Conservation (phyloP, 2,888 invertebrate species). For the Myopa testacea region DNA sequence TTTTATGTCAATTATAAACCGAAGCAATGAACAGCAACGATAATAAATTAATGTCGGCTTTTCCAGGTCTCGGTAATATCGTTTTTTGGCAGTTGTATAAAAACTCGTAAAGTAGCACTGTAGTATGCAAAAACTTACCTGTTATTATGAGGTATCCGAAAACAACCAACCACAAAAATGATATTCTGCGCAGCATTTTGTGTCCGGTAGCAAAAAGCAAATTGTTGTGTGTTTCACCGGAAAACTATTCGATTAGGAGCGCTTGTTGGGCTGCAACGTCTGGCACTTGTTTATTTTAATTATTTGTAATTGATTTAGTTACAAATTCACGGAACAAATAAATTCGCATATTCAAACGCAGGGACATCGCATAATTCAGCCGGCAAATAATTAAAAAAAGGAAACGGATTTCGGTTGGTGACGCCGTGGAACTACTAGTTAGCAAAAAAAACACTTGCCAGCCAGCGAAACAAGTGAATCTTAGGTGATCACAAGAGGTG, state of each 20-base stretch:
- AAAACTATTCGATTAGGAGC: neutral
- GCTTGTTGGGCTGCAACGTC: neutral
- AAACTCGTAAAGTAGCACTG: no score
- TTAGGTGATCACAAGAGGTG: no score
- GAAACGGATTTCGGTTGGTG: no score
- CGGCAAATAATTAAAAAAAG: neutral
- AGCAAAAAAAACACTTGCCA: neutral
- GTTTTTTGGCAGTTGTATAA: no score
- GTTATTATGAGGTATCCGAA: constrained; percentile 67
- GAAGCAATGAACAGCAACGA: no score
- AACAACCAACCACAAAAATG: constrained; percentile 62
- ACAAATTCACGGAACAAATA: no score
- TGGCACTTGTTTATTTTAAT: neutral
- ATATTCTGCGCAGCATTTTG: constrained; percentile 65
- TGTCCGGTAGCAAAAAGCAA: neutral
- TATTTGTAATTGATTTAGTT: no score
- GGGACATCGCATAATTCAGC: neutral
- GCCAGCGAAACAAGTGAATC: neutral
- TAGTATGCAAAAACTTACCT: constrained; percentile 55
- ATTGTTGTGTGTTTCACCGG: neutral
- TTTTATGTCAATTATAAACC: no score
- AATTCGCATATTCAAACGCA: no score
- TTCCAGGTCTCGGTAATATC: no score
- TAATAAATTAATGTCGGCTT: no score
- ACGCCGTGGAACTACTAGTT: neutral